phyloP scores from a whole-genome alignment of 2,113 vertebrate species.

The Odontophorus gujanensis region DNA sequence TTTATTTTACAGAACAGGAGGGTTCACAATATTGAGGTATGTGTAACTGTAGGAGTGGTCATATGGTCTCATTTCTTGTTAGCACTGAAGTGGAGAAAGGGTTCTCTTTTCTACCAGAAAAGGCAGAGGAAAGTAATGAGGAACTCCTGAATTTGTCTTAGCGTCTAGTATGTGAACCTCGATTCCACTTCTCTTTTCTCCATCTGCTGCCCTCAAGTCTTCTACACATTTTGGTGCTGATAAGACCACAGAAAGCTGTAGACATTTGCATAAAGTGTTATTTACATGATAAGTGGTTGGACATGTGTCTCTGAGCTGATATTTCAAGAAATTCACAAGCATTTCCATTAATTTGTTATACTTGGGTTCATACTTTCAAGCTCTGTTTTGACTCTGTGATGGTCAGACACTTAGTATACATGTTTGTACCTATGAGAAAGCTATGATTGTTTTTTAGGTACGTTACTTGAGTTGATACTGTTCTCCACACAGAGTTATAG shows the following conservation, averaged over 20 bases:
- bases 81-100: neutral
- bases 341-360: neutral
- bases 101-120: neutral
- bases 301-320: neutral
- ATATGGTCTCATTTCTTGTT: neutral
- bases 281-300: neutral
- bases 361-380: neutral
- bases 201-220: neutral
- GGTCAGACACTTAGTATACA: neutral
- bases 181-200: slow-evolving; percentile 43
- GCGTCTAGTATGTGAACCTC: neutral
- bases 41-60: neutral
- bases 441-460: neutral
- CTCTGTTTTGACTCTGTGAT: neutral
- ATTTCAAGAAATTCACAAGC: neutral
- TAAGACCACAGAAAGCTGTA: neutral
- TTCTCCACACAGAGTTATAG: neutral
- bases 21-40: neutral
- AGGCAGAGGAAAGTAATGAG: neutral
- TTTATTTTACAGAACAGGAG: neutral
- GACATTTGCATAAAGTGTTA: slow-evolving; percentile 18
- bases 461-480: neutral
- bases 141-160: slow-evolving; percentile 36
- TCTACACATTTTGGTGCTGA: neutral
- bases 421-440: neutral